A percentile compares a stretch with the other conserved stretches of the same genome.
Evolutionary conservation across 2,888 invertebrate species (phyloP).

Genomic region (Euplagia quadripunctaria): DNA sequence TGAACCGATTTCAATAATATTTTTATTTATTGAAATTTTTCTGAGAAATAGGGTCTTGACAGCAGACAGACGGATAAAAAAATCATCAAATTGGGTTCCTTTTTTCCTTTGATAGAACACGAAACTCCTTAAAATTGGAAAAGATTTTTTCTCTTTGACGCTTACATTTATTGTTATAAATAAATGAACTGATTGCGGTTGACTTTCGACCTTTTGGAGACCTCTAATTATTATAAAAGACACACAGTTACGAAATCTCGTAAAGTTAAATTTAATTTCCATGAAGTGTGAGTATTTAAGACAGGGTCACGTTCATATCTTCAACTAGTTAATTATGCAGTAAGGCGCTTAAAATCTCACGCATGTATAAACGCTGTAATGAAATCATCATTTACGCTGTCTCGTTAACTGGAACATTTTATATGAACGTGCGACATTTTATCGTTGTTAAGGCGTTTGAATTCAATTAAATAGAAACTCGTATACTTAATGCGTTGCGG

Average conservation of each 20-base stretch:
- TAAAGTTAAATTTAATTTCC: background rate
- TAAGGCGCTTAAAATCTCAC: conserved; percentile 35
- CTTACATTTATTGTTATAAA: no score
- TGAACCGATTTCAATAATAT: no score
- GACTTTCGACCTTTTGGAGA: background rate
- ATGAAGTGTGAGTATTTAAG: conserved; percentile 8
- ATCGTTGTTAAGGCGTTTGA: conserved; percentile 29
- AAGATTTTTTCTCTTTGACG: no score
- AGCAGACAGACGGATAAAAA: no score
- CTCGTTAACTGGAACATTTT: conserved; percentile 36
- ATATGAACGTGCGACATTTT: conserved; percentile 34
- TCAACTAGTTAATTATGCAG: conserved; percentile 41
- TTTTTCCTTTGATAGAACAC: no score
- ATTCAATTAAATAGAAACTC: background rate
- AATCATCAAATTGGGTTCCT: no score
- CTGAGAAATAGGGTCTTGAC: no score
- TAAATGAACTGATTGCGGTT: no score
- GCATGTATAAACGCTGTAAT: conserved; percentile 33
- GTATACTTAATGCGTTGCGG: background rate
- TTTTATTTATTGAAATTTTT: no score
- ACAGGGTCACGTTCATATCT: conserved; percentile 17
- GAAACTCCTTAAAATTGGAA: no score
- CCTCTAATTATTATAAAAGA: background rate
- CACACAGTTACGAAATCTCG: background rate
- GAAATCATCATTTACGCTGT: conserved; percentile 36